These are phyloP conservation scores for Phytoseiulus persimilis DNA, from an alignment of 2,888 invertebrate genomes.

Conservation along the genomic window DNA sequence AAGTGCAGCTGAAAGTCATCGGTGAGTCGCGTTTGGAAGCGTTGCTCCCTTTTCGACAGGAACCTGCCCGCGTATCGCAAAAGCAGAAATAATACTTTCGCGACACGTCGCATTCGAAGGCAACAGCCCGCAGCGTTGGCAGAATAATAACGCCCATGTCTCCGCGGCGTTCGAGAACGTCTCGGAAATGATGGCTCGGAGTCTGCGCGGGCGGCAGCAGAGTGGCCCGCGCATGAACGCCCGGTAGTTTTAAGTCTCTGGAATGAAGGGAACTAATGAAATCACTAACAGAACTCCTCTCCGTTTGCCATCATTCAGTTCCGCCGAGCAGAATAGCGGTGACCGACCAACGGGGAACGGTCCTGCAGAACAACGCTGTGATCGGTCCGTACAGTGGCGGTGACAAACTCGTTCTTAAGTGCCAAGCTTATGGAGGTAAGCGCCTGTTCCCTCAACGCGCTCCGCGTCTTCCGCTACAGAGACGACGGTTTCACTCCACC, in stretches of 20 bases:
- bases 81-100: not conserved
- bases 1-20: constrained; percentile 73
- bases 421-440: constrained; percentile 46
- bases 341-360: constrained; percentile 56
- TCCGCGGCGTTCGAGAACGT: not conserved
- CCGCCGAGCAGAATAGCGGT: not conserved
- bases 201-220: too few species aligned
- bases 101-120: not conserved
- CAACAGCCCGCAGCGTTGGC: not conserved
- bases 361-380: constrained; percentile 42
- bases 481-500: too few species aligned
- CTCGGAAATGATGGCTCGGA: not conserved
- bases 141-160: not conserved
- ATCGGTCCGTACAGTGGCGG: constrained; percentile 39
- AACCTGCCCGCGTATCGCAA: not conserved
- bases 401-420: constrained; percentile 43
- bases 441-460: not conserved
- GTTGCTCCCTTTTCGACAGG: not conserved
- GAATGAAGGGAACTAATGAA: not conserved
- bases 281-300: not conserved
- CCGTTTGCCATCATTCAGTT: not conserved
- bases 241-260: not conserved
- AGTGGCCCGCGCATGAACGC: too few species aligned
- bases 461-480: too few species aligned
- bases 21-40: constrained; percentile 60